Evolutionary conservation across 2,113 vertebrate species (phyloP).

Genomic region (Anhinga anhinga): DNA sequence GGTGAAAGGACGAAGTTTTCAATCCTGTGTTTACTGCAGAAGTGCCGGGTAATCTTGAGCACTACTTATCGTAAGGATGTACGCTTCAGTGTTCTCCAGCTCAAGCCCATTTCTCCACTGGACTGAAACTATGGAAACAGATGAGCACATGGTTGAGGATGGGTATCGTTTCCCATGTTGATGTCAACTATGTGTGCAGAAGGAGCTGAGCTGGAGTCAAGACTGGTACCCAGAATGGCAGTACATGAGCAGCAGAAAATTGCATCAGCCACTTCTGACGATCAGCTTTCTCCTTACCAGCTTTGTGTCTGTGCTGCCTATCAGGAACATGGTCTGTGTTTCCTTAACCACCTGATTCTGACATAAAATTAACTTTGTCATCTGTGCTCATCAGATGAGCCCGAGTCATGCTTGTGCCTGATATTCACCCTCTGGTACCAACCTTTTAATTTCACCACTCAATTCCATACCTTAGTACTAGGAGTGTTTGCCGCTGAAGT

Average conservation of each 20-base stretch:
- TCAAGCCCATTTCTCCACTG: neutral
- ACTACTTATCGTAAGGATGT: neutral
- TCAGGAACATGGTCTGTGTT: neutral
- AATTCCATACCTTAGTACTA: fast-evolving
- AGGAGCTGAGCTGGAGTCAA: neutral
- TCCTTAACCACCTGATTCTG: neutral
- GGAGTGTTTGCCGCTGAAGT: neutral
- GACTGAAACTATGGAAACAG: neutral
- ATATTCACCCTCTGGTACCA: neutral
- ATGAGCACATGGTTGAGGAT: neutral
- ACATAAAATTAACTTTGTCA: neutral
- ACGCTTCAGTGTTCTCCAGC: neutral
- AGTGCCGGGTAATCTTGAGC: neutral
- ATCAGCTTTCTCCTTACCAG: neutral
- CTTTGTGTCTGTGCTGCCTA: neutral
- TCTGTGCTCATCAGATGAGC: neutral
- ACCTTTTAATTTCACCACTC: neutral
- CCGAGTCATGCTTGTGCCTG: neutral
- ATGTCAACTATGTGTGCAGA: neutral
- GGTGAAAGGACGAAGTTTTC: neutral
- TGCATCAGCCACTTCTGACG: neutral
- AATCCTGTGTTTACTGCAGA: neutral
- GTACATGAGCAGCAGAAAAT: neutral
- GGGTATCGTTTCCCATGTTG: neutral
- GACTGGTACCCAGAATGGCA: neutral